Percentiles rank a stretch among this genome's conserved stretches.
These are phyloP conservation scores for Chondrilla cf. caribensis DNA, from an alignment of 37 sponge, comb jelly and placozoan genomes.

Conservation along the genomic window DNA sequence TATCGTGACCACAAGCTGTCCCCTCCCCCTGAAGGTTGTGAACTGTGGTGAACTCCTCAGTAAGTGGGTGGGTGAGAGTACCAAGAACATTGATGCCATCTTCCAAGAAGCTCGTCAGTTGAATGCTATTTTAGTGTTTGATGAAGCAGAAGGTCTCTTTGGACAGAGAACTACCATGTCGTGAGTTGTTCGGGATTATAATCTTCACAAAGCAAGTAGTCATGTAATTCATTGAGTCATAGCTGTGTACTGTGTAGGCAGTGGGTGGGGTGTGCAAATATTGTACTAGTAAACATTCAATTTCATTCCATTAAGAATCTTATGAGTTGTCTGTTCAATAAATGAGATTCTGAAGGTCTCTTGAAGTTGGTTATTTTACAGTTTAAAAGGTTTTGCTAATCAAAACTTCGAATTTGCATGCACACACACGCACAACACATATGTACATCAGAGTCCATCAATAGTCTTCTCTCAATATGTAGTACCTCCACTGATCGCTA, in stretches of 20 bases:
- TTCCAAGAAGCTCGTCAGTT: slow-evolving; percentile 71
- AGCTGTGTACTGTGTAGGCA: not conserved
- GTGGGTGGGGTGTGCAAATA: not conserved
- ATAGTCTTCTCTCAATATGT: too few species aligned
- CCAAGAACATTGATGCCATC: slow-evolving; percentile 84
- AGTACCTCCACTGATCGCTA: slow-evolving; percentile 72
- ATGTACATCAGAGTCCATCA: too few species aligned
- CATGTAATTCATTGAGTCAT: not conserved
- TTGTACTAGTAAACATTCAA: too few species aligned
- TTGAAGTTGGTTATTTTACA: too few species aligned
- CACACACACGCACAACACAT: too few species aligned
- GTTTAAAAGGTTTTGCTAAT: too few species aligned
- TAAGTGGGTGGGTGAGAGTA: slow-evolving; percentile 90
- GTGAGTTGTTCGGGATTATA: slow-evolving; percentile 20
- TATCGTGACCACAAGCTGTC: not conserved
- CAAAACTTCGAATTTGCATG: too few species aligned
- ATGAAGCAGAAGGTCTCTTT: slow-evolving; percentile 84
- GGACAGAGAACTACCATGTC: slow-evolving; percentile 66
- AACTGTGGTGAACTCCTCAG: slow-evolving; percentile 88
- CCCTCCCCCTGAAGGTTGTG: slow-evolving; percentile 45
- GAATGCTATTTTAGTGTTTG: slow-evolving; percentile 87
- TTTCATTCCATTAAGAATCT: too few species aligned
- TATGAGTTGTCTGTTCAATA: too few species aligned
- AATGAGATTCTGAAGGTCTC: too few species aligned
- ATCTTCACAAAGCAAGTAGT: not conserved